A percentile compares a stretch with the other conserved stretches of the same genome.
Conservation (phyloP, 2,113 vertebrate species). For the Arenaria interpres region DNA sequence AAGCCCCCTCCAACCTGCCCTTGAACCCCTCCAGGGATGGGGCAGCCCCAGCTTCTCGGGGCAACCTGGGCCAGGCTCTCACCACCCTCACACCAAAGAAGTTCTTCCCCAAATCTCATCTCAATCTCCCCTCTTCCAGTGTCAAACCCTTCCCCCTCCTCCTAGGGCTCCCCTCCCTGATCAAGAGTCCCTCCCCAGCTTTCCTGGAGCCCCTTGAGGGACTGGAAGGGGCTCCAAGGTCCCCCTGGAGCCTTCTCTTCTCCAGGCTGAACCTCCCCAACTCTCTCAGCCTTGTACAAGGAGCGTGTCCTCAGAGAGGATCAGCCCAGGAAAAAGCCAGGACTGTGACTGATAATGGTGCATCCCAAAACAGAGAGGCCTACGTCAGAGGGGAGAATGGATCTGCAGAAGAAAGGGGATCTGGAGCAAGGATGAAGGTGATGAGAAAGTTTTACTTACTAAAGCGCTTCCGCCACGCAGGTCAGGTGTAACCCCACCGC, state of each 20-base stretch:
- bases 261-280: neutral
- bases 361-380: neutral
- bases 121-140: neutral
- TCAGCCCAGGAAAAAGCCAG: neutral
- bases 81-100: neutral
- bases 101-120: neutral
- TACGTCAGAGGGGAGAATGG: accelerated
- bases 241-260: neutral
- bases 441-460: neutral
- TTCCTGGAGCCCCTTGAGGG: neutral
- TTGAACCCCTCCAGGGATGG: neutral
- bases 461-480: neutral
- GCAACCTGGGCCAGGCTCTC: neutral
- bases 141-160: neutral
- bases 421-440: neutral
- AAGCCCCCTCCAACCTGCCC: neutral
- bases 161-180: neutral
- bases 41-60: neutral
- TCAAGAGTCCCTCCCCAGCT: neutral
- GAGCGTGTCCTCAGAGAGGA: neutral
- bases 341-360: accelerated
- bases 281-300: neutral
- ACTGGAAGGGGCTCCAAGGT: neutral
- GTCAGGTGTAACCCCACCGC: neutral
- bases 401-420: neutral